Evolutionary conservation across 2,113 vertebrate species (phyloP).

Genomic region (Nycticryphes semicollaris): DNA sequence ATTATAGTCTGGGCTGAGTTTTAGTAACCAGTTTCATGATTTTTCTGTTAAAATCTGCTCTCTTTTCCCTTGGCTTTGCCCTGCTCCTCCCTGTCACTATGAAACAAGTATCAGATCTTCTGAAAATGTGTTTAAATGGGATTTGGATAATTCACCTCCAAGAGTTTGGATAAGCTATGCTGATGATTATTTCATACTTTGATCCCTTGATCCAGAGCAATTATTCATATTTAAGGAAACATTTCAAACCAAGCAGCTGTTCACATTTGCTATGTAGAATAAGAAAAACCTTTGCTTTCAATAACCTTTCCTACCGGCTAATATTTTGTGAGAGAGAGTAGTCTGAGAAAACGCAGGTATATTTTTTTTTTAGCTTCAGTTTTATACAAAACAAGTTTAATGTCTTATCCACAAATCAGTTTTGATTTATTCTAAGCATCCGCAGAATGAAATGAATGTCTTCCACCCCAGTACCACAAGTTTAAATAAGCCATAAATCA

Average conservation of each 20-base stretch:
- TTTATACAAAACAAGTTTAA: slow-evolving; percentile 16
- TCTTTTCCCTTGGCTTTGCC: background rate
- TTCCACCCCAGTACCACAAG: slow-evolving; percentile 35
- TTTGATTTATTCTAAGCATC: slow-evolving; percentile 41
- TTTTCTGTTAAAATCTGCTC: background rate
- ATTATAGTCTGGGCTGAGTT: background rate
- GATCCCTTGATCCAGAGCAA: background rate
- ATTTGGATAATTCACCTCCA: background rate
- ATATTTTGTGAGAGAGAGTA: background rate
- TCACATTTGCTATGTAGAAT: background rate
- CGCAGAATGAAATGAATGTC: slow-evolving; percentile 22
- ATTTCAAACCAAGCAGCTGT: slow-evolving; percentile 40
- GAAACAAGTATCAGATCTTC: background rate
- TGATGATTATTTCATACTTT: slow-evolving; percentile 32
- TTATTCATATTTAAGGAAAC: slow-evolving; percentile 6
- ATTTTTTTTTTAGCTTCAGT: background rate
- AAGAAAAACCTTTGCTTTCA: background rate
- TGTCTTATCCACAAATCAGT: background rate
- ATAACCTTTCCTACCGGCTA: background rate
- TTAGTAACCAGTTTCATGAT: background rate
- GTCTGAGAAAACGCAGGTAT: background rate
- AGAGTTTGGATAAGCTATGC: background rate
- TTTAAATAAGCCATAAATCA: slow-evolving; percentile 45
- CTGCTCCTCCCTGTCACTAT: background rate
- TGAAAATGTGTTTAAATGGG: slow-evolving; percentile 8